A percentile compares a stretch with the other conserved stretches of the same genome.
phyloP scores from a whole-genome alignment of 2,797 vertebrate genomes.

The Cynodonichthys magdalenae region DNA sequence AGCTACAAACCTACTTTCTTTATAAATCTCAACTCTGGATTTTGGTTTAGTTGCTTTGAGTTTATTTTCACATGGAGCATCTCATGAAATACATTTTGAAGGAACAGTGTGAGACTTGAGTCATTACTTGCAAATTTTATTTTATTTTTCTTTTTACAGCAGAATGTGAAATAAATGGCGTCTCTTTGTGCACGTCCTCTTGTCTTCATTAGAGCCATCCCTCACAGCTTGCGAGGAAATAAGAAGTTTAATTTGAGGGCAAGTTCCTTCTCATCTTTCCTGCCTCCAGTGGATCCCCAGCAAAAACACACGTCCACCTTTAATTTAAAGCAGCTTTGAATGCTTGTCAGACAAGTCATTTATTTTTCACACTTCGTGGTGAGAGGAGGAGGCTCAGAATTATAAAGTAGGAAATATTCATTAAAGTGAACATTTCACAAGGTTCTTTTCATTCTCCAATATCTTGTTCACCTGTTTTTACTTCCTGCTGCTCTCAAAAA shows the following conservation, averaged over 20 bases:
- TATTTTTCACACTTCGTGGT: constrained; percentile 6
- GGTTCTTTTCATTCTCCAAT: constrained; percentile 6
- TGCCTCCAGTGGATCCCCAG: constrained; percentile 23
- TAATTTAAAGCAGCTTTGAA: constrained; percentile 28
- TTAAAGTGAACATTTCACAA: constrained; percentile 14
- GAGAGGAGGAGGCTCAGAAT: neutral
- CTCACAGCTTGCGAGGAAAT: constrained; percentile 12
- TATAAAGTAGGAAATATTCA: constrained; percentile 3
- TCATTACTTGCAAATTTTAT: too few relatives aligned
- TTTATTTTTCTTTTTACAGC: neutral
- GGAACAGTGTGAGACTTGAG: too few relatives aligned
- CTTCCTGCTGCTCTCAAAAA: constrained; percentile 1
- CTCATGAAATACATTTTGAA: too few relatives aligned
- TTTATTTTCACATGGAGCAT: too few relatives aligned
- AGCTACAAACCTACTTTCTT: too few relatives aligned
- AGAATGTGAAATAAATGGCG: neutral
- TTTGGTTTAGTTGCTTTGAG: too few relatives aligned
- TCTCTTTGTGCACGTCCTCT: neutral
- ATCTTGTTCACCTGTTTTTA: neutral
- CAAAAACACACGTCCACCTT: constrained; percentile 21
- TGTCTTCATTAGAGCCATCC: constrained; percentile 6
- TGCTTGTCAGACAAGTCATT: constrained; percentile 20
- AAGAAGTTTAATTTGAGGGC: constrained; percentile 5
- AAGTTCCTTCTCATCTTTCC: constrained; percentile 24
- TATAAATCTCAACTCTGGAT: too few relatives aligned